A percentile compares a stretch with the other conserved stretches of the same genome.
phyloP scores from a whole-genome alignment of 2,888 invertebrate genomes.

The Sipha maydis region DNA sequence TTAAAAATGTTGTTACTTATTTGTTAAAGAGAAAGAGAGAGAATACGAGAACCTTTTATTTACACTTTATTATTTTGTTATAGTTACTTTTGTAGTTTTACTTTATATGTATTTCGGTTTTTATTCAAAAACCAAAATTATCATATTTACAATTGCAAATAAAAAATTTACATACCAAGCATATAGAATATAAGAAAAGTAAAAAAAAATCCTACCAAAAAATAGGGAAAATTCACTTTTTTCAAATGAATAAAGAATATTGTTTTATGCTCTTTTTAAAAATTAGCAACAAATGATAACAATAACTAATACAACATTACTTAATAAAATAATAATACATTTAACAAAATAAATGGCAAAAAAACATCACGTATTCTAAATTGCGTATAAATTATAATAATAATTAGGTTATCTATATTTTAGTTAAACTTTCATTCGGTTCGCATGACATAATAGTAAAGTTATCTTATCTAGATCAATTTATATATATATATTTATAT shows the following conservation, averaged over 20 bases:
- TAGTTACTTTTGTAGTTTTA: background rate
- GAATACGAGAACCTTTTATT: background rate
- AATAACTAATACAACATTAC: background rate
- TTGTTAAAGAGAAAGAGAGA: background rate
- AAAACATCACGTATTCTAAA: background rate
- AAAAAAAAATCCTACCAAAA: background rate
- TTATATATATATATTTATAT: too few species aligned
- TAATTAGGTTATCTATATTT: background rate
- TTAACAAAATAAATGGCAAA: background rate
- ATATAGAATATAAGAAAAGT: background rate
- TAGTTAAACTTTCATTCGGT: background rate
- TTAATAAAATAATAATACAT: background rate
- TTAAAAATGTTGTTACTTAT: background rate
- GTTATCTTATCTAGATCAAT: background rate
- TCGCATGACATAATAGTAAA: background rate
- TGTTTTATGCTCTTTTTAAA: background rate
- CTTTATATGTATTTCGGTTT: background rate
- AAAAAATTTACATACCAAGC: background rate
- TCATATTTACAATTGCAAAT: background rate
- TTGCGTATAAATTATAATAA: background rate
- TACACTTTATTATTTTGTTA: background rate
- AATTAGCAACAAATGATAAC: background rate
- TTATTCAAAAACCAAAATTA: background rate
- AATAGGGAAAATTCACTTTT: background rate
- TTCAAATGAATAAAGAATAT: background rate